A percentile compares a stretch with the other conserved stretches of the same genome.
These are phyloP conservation scores for Otolemur crassicaudatus DNA, from an alignment of 2,797 vertebrate species.

Conservation along the genomic window DNA sequence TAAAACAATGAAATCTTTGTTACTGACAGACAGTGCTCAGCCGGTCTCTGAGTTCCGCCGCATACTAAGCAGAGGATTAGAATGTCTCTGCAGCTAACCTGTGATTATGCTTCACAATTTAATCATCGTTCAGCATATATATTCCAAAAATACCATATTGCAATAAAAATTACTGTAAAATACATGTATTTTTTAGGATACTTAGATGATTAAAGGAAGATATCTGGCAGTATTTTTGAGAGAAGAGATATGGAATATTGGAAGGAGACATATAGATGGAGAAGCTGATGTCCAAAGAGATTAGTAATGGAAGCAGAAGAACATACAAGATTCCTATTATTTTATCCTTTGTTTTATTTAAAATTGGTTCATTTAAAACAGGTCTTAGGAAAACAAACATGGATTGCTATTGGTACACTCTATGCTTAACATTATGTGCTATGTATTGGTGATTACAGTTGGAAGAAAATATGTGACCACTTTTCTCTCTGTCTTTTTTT, in stretches of 20 bases:
- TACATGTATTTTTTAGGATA: background rate
- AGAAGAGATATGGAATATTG: background rate
- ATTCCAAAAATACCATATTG: background rate
- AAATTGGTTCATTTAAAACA: background rate
- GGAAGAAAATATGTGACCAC: background rate
- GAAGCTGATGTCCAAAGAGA: fast-evolving
- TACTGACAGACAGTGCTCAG: constrained; percentile 73
- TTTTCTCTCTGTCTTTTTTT: background rate
- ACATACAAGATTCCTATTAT: background rate
- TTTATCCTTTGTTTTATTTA: background rate
- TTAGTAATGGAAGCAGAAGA: background rate
- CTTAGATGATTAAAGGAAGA: background rate
- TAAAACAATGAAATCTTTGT: constrained; percentile 80
- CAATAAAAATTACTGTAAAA: background rate
- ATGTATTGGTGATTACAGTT: background rate
- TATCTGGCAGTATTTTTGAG: background rate
- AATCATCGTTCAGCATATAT: background rate
- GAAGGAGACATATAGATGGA: background rate
- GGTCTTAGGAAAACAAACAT: background rate
- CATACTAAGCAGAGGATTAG: constrained; percentile 78
- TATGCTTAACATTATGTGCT: background rate
- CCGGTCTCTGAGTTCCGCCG: constrained; percentile 53
- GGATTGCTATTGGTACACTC: background rate
- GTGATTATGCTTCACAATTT: background rate
- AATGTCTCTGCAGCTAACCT: background rate